A percentile compares a stretch with the other conserved stretches of the same genome.
These are phyloP conservation scores for Stegophylla sp. DNA, from an alignment of 2,888 invertebrate species.

Conservation along the genomic window DNA sequence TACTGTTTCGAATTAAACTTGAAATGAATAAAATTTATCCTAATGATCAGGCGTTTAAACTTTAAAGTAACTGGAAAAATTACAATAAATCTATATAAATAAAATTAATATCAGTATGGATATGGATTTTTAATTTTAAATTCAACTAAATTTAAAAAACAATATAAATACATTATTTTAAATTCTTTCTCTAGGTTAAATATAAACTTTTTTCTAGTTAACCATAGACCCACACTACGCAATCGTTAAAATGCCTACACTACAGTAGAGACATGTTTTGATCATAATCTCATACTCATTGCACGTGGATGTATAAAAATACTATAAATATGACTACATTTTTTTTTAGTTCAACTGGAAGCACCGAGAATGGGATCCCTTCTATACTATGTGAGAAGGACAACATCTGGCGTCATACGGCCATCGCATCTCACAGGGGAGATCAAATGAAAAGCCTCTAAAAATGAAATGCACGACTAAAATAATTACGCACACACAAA, in stretches of 20 bases:
- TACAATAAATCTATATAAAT: background rate
- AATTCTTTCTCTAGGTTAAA: background rate
- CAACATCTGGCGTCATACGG: conserved; percentile 57
- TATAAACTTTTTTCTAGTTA: background rate
- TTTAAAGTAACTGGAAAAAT: background rate
- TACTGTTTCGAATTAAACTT: conserved; percentile 10
- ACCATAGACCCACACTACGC: conserved; percentile 9
- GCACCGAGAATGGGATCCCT: conserved; percentile 37
- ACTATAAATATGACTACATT: conserved; percentile 49
- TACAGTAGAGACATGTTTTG: background rate
- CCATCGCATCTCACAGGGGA: conserved; percentile 48
- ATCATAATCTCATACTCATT: conserved; percentile 16
- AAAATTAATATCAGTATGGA: background rate
- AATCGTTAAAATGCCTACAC: background rate
- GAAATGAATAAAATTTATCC: conserved; percentile 14
- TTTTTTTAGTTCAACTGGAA: conserved; percentile 46
- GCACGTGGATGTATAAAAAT: conserved; percentile 22
- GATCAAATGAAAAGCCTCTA: conserved; percentile 49
- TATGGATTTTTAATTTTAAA: background rate
- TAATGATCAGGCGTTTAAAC: background rate
- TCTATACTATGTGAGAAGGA: conserved; percentile 28
- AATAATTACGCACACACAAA: conserved; percentile 54
- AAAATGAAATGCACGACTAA: conserved; percentile 42
- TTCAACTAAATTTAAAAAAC: background rate
- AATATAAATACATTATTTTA: background rate